Evolutionary conservation across 2,888 invertebrate genomes (phyloP), one percentile per base, ranked within the genome.

Genomic region (Nemotelus pantherinus): DNA sequence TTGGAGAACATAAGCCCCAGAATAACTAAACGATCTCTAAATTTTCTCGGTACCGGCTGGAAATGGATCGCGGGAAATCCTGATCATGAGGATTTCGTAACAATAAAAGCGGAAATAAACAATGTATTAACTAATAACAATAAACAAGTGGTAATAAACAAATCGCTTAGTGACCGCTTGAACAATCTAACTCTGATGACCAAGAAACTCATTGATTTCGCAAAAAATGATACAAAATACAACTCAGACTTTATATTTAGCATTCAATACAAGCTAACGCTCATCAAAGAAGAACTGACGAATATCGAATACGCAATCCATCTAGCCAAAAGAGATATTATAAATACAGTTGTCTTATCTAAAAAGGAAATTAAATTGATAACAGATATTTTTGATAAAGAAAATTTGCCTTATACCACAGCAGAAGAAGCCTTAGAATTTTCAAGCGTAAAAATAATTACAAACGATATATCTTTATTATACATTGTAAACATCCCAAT

Each of bases 341-440:
- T 80, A 58, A 81, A 81, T 64, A 77, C 81, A 10, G 79, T 80
- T 9, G 78, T 80, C 44, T 71, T 81, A 41, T 80, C 79, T 2
- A 78, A 72, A 57, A 77, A 77, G 41, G 80, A 80, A 78, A 76
- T 81, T 58, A 78, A 71, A 65, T 43, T 78, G 58, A 77, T 76
- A 60, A 72, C 25, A 25, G 1, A 25, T 25, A 25, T 25, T 25
- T 25, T 25, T 25, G 25, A 25, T 25, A 25, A 25, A 25, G 25
- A 25, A 25, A 25, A 25, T 25, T 25, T 25, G 25, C 25, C 77
- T 39, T 81, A 77, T 75, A 70, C 70, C 4, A 81, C 80, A 45
- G 43, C 79, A 71, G 80, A 81, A 63, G 80, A 82, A 72, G 79
- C 80, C 10, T 71, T 81, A 45, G 80, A 82, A 78, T 81, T 81